Evolutionary conservation across 1,140 invertebrate species (phyloP).

Genomic region (Drosophila truncata): DNA sequence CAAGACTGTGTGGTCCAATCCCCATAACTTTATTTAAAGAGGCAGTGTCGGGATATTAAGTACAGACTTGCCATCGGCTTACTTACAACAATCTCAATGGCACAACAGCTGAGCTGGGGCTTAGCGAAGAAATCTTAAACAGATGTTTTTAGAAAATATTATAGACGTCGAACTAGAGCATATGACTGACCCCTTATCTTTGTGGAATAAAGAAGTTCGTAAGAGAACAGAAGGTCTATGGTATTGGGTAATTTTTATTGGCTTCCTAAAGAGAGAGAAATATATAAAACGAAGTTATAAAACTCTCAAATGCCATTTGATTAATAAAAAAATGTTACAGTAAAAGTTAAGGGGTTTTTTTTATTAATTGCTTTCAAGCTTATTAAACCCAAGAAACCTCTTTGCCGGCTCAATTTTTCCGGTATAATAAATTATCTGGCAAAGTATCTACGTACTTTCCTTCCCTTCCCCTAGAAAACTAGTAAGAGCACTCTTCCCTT

Average conservation of each 20-base stretch:
- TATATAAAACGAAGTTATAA: not conserved
- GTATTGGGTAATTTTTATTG: not conserved
- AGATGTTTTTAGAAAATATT: not conserved
- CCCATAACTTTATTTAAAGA: not conserved
- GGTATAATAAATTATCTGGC: not conserved
- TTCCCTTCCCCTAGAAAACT: not conserved
- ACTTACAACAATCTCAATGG: conserved; percentile 2
- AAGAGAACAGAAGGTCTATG: not conserved
- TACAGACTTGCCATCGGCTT: conserved; percentile 25
- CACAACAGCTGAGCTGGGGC: conserved; percentile 8
- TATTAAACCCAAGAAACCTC: not conserved
- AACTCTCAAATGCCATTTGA: not conserved
- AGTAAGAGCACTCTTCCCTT: not conserved
- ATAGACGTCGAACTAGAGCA: not conserved
- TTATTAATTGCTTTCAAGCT: not conserved
- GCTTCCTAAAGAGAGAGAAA: not conserved
- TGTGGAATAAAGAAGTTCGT: not conserved
- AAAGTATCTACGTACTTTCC: not conserved
- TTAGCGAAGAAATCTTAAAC: not conserved
- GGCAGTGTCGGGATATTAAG: not conserved
- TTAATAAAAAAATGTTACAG: no score
- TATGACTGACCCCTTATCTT: not conserved
- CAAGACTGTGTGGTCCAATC: conserved; percentile 42
- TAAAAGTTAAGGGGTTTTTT: no score
- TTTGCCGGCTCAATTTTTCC: not conserved